Evolutionary conservation across 2,797 vertebrate genomes (phyloP).

Genomic region (Nyctibius grandis): DNA sequence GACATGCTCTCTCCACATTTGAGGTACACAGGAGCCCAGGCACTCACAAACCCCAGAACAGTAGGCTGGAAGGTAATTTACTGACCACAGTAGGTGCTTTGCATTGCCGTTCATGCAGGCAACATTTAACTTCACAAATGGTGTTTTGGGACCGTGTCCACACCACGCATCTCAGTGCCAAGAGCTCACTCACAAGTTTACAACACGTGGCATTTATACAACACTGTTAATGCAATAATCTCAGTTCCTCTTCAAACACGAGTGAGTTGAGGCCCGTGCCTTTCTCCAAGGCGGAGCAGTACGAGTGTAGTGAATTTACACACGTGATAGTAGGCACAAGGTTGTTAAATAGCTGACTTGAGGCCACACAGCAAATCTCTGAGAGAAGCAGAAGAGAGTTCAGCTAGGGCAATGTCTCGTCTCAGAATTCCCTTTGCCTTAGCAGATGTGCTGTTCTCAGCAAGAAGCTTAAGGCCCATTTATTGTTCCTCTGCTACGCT

Average conservation of each 20-base stretch:
- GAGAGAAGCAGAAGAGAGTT: neutral
- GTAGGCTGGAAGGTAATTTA: neutral
- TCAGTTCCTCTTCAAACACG: neutral
- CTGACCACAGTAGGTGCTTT: neutral
- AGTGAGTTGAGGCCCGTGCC: neutral
- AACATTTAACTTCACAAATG: neutral
- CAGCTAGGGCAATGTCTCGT: neutral
- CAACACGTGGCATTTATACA: neutral
- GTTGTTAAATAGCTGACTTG: neutral
- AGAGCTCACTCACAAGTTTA: neutral
- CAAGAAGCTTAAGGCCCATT: neutral
- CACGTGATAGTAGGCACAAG: neutral
- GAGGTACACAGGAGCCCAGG: neutral
- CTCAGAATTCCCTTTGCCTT: neutral
- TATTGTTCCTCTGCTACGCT: neutral
- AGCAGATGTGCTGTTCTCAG: neutral
- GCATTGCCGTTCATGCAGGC: neutral
- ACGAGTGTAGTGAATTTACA: neutral
- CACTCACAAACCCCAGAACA: neutral
- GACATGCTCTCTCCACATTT: neutral
- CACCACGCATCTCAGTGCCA: accelerated
- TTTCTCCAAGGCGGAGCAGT: neutral
- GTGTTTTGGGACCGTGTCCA: neutral
- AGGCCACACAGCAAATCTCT: neutral
- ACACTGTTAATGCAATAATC: neutral